A percentile compares a stretch with the other conserved stretches of the same genome.
Conservation (phyloP, 2,888 invertebrate genomes). For the Ochropleura leucogaster region DNA sequence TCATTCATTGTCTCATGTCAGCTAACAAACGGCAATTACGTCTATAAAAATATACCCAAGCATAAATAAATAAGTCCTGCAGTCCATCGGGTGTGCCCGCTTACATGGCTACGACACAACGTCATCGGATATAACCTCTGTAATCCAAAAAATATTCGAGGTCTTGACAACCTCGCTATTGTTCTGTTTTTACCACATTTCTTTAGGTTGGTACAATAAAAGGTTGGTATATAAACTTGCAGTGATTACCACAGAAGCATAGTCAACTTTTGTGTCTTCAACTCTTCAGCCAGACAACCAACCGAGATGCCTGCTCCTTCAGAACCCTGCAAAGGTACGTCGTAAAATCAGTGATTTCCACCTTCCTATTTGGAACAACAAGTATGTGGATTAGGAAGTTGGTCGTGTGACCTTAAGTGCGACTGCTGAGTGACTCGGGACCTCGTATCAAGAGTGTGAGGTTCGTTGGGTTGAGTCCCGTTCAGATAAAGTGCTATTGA, state of each 20-base stretch:
- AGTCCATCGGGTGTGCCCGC: no score
- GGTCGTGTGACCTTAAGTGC: no score
- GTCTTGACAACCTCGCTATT: slow-evolving; percentile 73
- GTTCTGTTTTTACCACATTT: slow-evolving; percentile 71
- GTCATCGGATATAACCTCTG: slow-evolving; percentile 26
- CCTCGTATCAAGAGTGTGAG: no score
- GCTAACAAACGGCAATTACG: no score
- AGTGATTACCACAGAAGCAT: slow-evolving; percentile 45
- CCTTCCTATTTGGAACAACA: no score
- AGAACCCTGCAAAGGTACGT: slow-evolving; percentile 90
- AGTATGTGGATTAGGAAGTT: no score
- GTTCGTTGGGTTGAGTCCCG: no score
- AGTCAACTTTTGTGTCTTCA: slow-evolving; percentile 53
- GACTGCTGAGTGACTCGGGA: no score
- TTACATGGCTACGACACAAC: background rate
- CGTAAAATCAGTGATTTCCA: background rate
- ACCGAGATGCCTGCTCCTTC: slow-evolving; percentile 89
- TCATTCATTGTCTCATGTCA: no score
- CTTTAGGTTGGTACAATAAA: slow-evolving; percentile 65
- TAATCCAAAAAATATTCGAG: slow-evolving; percentile 70
- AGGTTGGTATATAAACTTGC: slow-evolving; percentile 67
- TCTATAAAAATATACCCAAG: no score
- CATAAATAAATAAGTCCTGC: no score
- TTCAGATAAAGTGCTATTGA: no score
- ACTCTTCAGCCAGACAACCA: slow-evolving; percentile 25